Conservation (phyloP, 1,140 invertebrate genomes). For the Oreohelix idahoensis region DNA sequence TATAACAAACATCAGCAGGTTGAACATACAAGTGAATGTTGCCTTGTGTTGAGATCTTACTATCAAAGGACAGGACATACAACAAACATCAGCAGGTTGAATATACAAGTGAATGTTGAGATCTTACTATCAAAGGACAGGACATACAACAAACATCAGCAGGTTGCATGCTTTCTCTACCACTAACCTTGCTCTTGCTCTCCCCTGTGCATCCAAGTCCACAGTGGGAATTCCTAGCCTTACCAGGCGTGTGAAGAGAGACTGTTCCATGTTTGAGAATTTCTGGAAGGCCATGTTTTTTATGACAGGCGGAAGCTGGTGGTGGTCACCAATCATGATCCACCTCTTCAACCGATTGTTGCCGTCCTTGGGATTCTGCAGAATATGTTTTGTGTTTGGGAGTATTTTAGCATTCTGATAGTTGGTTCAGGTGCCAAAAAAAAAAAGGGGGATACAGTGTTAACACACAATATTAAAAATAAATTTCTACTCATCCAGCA, state of each 20-base stretch:
- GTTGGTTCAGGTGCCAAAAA: too few relatives aligned
- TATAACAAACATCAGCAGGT: too few relatives aligned
- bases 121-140: too few relatives aligned
- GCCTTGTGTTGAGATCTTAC: too few relatives aligned
- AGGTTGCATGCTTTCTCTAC: not conserved
- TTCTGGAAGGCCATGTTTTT: constrained; percentile 99
- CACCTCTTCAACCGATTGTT: constrained; percentile 96
- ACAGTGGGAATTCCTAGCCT: constrained; percentile 96
- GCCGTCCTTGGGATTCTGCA: constrained; percentile 92
- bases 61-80: too few relatives aligned
- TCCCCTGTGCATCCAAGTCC: constrained; percentile 96
- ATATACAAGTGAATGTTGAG: too few relatives aligned
- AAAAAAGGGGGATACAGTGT: too few relatives aligned
- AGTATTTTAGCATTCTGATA: not conserved
- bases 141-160: too few relatives aligned
- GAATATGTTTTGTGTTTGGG: not conserved
- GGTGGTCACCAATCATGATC: constrained; percentile 99
- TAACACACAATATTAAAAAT: too few relatives aligned
- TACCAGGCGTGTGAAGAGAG: constrained; percentile 96
- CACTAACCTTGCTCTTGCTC: constrained; percentile 84
- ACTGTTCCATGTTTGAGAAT: constrained; percentile 99
- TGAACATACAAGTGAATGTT: too few relatives aligned
- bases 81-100: too few relatives aligned
- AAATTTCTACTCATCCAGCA: too few relatives aligned
- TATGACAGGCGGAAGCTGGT: constrained; percentile 98